Percentiles rank a stretch among this genome's conserved stretches.
Conservation (phyloP, 2,113 vertebrate genomes). For the Dryoscopus gambensis region DNA sequence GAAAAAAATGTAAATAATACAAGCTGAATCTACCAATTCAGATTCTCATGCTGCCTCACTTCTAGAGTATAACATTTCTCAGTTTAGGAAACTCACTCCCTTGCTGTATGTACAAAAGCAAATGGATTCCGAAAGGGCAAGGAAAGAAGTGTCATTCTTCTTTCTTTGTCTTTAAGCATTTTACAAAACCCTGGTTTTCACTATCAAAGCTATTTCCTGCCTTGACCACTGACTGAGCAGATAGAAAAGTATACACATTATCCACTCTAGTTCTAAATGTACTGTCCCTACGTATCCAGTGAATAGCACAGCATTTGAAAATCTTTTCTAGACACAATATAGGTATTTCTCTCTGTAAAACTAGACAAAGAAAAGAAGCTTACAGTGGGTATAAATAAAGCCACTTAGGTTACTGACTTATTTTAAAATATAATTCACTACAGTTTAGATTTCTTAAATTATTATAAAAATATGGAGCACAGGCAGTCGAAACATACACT, state of each 20-base stretch:
- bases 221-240: neutral
- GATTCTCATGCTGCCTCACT: neutral
- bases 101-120: neutral
- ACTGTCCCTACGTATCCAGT: neutral
- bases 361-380: neutral
- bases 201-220: neutral
- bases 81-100: neutral
- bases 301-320: neutral
- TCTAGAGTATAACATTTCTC: neutral
- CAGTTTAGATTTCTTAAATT: neutral
- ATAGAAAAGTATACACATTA: neutral
- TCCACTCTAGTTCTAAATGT: neutral
- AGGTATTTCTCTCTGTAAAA: neutral
- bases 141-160: neutral
- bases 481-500: neutral
- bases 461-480: neutral
- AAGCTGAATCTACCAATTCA: neutral
- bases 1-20: neutral
- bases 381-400: constrained; percentile 7
- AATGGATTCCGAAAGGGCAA: neutral
- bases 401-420: neutral
- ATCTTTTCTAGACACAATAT: neutral
- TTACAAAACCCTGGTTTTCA: neutral
- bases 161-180: neutral
- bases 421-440: neutral